Conservation (phyloP, 2,888 invertebrate species). For the Caenorhabditis sp. region DNA sequence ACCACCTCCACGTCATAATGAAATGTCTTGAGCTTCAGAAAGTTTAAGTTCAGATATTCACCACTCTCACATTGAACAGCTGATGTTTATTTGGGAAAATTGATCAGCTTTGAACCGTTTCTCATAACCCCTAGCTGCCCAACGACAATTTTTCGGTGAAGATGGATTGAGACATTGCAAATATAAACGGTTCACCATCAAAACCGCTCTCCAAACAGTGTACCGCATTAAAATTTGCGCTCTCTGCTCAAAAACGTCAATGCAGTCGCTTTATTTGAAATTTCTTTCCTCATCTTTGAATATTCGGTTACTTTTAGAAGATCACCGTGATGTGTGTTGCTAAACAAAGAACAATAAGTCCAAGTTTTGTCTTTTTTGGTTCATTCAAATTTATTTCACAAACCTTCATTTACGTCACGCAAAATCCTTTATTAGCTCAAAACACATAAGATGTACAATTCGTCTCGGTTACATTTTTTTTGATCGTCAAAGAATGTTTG, state of each 20-base stretch:
- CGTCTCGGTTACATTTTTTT: slow-evolving; percentile 37
- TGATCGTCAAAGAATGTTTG: slow-evolving; percentile 47
- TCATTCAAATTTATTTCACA: not conserved
- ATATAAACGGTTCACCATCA: slow-evolving; percentile 43
- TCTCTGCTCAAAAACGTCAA: slow-evolving; percentile 27
- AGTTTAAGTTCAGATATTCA: not conserved
- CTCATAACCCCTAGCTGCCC: not conserved
- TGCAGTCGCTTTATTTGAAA: not conserved
- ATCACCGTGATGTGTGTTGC: slow-evolving; percentile 24
- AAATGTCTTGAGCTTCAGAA: not conserved
- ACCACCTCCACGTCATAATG: slow-evolving; percentile 1
- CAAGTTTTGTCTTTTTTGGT: slow-evolving; percentile 16
- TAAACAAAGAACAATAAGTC: slow-evolving; percentile 30
- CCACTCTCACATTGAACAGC: slow-evolving; percentile 1
- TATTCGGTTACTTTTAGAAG: slow-evolving; percentile 27
- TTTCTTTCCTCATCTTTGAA: not conserved
- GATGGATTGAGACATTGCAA: slow-evolving; percentile 27
- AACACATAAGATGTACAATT: slow-evolving; percentile 44
- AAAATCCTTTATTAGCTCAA: slow-evolving; percentile 57
- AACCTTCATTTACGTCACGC: slow-evolving; percentile 38
- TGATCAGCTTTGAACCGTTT: not conserved
- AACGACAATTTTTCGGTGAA: slow-evolving; percentile 14
- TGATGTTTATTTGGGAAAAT: not conserved
- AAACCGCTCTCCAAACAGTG: slow-evolving; percentile 44
- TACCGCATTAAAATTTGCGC: slow-evolving; percentile 29